Evolutionary conservation across 2,113 vertebrate genomes (phyloP), one percentile per base, ranked within the genome.

Genomic region (Otus sunia): DNA sequence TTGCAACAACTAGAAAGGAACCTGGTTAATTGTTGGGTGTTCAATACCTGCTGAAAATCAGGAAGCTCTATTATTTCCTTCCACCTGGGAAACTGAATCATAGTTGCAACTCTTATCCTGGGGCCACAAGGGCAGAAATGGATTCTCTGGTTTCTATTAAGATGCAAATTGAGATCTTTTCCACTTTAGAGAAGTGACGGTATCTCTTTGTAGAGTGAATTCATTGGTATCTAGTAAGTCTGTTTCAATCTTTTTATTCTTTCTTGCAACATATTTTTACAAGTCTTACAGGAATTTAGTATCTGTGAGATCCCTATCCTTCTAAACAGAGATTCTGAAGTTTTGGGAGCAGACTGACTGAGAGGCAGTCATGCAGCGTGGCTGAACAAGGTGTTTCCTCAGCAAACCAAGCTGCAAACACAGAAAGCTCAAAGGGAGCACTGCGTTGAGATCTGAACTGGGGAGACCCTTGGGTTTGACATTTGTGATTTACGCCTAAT

Each of bases 101-200:
- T 45, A 56, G 66, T 58, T 94, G 49, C 83, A 78, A 45, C 37
- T 89, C 73, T 81, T 94, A 87, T 90, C 95, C 94, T 10, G 49
- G 66, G 84, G 91, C 84, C 75, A 47, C 27, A 58, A 73, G 91
- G 86, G 86, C 77, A 92, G 80, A 95, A 96, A 92, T 75, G 91
- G 72, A 94, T 95, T 95, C 92, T 97, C 69, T 91, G 77, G 53
- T 90, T 97, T 95, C 95, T 87, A 95, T 95, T 96, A 96, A 94
- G 93, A 96, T 93, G 95, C 94, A 96, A 96, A 97, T 96, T 93
- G 78, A 88, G 85, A 95, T 93, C 56, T 95, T 95, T 95, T 95
- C 87, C 90, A 82, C 88, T 96, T 96, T 91, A 95, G 30, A 91
- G 45, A 76, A 94, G 69, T 92, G 93, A 96, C 96, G 37, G 30